Conservation (phyloP, 2,888 invertebrate species). For the Congeria kusceri region DNA sequence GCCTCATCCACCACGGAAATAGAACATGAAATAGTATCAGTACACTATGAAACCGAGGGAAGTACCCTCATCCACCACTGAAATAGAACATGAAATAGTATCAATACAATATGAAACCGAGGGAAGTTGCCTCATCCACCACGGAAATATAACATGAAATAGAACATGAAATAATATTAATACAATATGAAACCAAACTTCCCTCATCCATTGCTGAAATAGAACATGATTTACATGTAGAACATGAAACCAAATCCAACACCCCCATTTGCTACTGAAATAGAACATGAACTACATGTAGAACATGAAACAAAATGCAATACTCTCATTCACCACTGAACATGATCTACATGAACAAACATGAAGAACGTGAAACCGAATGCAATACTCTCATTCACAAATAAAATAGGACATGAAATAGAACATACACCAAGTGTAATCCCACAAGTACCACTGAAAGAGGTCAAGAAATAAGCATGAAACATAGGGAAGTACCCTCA, state of each 20-base stretch:
- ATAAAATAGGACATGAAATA: conserved; percentile 20
- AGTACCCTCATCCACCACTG: conserved; percentile 86
- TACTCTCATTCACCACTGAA: conserved; percentile 86
- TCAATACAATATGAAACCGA: too few relatives aligned
- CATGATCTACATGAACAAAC: too few relatives aligned
- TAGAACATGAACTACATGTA: neutral
- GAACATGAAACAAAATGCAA: conserved; percentile 88
- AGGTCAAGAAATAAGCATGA: conserved; percentile 78
- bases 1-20: neutral
- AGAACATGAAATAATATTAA: conserved; percentile 87
- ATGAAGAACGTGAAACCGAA: too few relatives aligned
- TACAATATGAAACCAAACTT: conserved; percentile 89
- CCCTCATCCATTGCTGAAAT: conserved; percentile 89
- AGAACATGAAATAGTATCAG: conserved; percentile 59
- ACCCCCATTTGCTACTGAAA: neutral
- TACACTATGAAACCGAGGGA: conserved; percentile 89
- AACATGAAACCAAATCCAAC: conserved; percentile 82
- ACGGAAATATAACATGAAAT: too few relatives aligned
- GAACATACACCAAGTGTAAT: conserved; percentile 82
- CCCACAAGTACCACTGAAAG: neutral
- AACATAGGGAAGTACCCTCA: conserved; percentile 89
- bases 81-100: too few relatives aligned
- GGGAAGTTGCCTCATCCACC: too few relatives aligned
- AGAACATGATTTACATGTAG: conserved; percentile 16
- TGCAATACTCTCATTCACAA: too few relatives aligned